phyloP scores from a whole-genome alignment of 2,797 vertebrate genomes.

The Pelochelys cantorii region DNA sequence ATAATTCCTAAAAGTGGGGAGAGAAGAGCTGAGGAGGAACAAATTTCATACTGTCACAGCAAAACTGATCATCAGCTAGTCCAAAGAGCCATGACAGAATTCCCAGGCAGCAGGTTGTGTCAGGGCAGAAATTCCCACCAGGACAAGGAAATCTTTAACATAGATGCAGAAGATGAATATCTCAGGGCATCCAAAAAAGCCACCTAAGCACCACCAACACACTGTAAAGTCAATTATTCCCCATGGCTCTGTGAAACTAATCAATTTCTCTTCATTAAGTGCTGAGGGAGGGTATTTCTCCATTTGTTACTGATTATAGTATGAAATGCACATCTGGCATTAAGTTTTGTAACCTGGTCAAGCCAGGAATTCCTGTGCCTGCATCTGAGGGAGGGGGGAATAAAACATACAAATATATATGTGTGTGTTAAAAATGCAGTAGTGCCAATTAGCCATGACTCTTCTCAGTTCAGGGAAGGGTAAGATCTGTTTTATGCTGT shows the following conservation, averaged over 20 bases:
- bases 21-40: background rate
- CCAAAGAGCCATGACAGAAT: background rate
- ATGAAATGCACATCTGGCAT: background rate
- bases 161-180: accelerated
- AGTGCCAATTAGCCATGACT: background rate
- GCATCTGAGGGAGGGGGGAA: background rate
- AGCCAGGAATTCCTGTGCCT: background rate
- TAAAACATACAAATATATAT: accelerated
- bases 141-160: accelerated
- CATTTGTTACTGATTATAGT: background rate
- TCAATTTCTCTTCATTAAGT: background rate
- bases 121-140: background rate
- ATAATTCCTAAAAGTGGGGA: background rate
- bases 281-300: accelerated
- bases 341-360: background rate
- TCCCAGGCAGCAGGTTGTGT: accelerated
- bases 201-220: background rate
- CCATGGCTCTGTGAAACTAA: background rate
- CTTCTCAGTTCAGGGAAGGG: background rate
- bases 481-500: background rate
- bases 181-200: background rate
- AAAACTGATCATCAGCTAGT: no score
- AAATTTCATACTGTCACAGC: background rate
- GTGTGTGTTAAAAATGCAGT: accelerated
- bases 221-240: background rate